Evolutionary conservation across 2,888 invertebrate species (phyloP), one percentile per base, ranked within the genome.

Genomic region (Galerucella calmariensis): DNA sequence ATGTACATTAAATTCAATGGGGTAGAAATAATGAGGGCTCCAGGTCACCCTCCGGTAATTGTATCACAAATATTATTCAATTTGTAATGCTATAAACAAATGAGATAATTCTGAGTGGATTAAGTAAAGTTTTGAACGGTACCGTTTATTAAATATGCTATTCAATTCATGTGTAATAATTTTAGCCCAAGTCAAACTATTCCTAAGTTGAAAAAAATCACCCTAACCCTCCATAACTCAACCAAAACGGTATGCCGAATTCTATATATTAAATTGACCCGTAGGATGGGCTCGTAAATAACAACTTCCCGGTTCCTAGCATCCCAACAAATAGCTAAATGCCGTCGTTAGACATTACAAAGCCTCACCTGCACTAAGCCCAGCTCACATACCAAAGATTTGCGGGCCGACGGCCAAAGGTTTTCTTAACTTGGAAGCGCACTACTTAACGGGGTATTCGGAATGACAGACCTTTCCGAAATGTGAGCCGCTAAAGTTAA

Each of bases 281-380:
- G 14, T 44, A 20, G 24, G 63, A 11, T 2, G 6, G 20, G 41
- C 41, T 46, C 63, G 20, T 63, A 63, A 63, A 63, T 63, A 63
- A 63, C 41, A 46, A 41, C 41, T 61, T 35, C 46, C 63, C 41
- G 20, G 63, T 46, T 63, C 24, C 35, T 41, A 63, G 44, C 12
- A 46, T 63, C 63, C 63, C 44, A n/a, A 44, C 63, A 46, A 63
- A 62, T 62, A 44, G 41, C 62, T 62, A 62, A 62, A 63, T 63
- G n/a, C 63, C 63, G 63, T 46, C 46, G 63, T 65, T 46, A 46
- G 63, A 65, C 44, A 20, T 24, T 65, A 41, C 62, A 41, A 14
- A 41, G 8, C 62, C 62, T 62, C 16, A 62, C 35, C 62, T 62
- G 41, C 41, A 41, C 8, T 41, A 62, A 62, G 35, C 62, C 35